Conservation (phyloP, 2,888 invertebrate genomes). For the Hoplodrina ambigua region DNA sequence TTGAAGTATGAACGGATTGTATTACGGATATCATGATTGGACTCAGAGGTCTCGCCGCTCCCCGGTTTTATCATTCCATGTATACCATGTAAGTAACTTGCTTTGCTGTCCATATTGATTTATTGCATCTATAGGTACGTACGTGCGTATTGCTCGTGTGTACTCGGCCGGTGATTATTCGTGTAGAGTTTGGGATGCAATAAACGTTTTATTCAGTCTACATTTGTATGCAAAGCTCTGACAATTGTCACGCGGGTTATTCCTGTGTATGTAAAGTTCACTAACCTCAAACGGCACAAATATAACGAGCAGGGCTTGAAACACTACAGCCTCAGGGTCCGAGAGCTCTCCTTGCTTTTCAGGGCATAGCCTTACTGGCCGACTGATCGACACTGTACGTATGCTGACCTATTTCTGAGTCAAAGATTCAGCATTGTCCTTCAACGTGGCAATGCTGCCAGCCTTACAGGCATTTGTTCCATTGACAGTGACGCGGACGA, state of each 20-base stretch:
- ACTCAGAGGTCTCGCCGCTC: neutral
- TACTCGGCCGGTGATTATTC: neutral
- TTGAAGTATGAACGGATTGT: slow-evolving; percentile 7
- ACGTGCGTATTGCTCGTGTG: neutral
- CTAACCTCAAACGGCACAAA: too few species aligned
- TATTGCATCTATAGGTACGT: neutral
- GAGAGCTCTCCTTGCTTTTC: too few species aligned
- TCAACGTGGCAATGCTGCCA: too few species aligned
- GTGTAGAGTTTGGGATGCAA: neutral
- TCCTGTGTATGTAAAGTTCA: too few species aligned
- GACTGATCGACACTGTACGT: too few species aligned
- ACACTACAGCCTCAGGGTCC: too few species aligned
- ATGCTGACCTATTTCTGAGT: too few species aligned
- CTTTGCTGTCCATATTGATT: neutral
- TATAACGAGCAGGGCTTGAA: too few species aligned
- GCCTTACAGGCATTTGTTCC: too few species aligned
- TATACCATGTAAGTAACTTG: neutral
- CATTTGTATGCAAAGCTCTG: neutral
- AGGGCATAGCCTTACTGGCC: too few species aligned
- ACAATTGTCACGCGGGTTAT: neutral
- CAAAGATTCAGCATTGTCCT: too few species aligned
- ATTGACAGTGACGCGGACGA: too few species aligned
- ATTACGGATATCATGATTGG: slow-evolving; percentile 2
- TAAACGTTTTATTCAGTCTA: neutral
- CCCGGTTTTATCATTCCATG: slow-evolving; percentile 27